Conservation (phyloP, 2,888 invertebrate genomes). For the Epicampocera succincta region DNA sequence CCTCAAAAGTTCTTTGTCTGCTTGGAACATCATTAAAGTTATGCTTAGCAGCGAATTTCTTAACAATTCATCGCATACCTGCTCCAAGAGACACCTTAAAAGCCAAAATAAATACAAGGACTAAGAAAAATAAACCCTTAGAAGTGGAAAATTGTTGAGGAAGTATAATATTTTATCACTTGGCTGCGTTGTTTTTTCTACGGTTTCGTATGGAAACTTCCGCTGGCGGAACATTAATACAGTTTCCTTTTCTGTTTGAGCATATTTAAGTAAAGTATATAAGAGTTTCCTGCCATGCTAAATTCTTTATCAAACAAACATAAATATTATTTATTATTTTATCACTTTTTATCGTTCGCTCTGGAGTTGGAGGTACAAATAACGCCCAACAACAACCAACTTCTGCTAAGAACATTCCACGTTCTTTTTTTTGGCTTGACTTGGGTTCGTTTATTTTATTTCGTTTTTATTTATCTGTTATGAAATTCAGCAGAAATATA, state of each 20-base stretch:
- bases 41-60: not conserved
- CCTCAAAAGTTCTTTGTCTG: not conserved
- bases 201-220: constrained; percentile 64
- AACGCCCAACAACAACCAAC: constrained; percentile 8
- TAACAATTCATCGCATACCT: constrained; percentile 6
- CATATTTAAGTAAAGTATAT: constrained; percentile 25
- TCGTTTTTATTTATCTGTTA: constrained; percentile 25
- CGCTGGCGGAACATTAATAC: constrained; percentile 51
- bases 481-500: constrained; percentile 9
- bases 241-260: constrained; percentile 22
- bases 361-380: constrained; percentile 14
- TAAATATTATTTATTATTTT: constrained; percentile 72
- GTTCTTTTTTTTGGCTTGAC: no score
- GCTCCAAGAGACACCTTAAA: not conserved
- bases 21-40: constrained; percentile 14
- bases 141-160: constrained; percentile 41
- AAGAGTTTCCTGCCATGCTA: constrained; percentile 46
- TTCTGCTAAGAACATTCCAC: constrained; percentile 1
- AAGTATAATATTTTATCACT: constrained; percentile 65
- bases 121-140: constrained; percentile 30
- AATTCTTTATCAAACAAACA: constrained; percentile 72
- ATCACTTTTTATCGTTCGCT: constrained; percentile 50
- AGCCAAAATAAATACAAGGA: not conserved
- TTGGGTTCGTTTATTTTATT: constrained; percentile 19
- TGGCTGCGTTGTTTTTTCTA: constrained; percentile 3